Percentiles rank a stretch among this genome's conserved stretches.
Conservation (phyloP, 2,797 vertebrate species). For the Phrynocephalus forsythii region DNA sequence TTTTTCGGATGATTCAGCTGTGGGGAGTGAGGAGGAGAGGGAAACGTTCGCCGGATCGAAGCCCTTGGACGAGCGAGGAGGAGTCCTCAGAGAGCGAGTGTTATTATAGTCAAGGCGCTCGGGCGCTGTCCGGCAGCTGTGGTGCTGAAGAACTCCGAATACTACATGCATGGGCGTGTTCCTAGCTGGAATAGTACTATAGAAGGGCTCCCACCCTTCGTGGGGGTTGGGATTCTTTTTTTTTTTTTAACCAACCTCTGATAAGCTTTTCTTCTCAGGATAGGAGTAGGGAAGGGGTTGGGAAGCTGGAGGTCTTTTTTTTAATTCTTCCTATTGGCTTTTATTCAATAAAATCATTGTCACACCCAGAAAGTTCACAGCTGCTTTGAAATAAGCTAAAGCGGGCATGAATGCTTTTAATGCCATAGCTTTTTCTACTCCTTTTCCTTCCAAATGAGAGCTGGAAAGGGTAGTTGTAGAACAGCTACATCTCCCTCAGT, state of each 20-base stretch:
- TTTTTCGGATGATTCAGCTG: background rate
- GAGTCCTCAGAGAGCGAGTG: background rate
- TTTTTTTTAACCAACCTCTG: background rate
- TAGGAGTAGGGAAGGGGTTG: background rate
- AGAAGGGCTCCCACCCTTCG: background rate
- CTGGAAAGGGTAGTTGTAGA: background rate
- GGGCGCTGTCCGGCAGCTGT: conserved; percentile 17
- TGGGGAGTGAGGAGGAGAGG: no score
- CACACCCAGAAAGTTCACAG: background rate
- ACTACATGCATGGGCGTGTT: conserved; percentile 12
- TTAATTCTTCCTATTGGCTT: background rate
- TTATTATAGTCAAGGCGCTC: background rate
- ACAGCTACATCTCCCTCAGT: background rate
- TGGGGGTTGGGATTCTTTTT: background rate
- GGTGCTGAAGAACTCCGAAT: conserved; percentile 40
- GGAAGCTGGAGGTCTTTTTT: background rate
- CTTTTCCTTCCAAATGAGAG: rapidly evolving
- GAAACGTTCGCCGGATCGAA: background rate
- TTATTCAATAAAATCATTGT: background rate
- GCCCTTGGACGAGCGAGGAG: background rate
- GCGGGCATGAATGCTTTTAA: background rate
- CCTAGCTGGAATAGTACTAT: background rate
- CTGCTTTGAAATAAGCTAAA: background rate
- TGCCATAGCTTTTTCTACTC: rapidly evolving
- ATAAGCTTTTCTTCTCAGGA: background rate